These are phyloP conservation scores for Pristionchus entomophagus DNA, from an alignment of 2,888 invertebrate genomes.

Conservation along the genomic window DNA sequence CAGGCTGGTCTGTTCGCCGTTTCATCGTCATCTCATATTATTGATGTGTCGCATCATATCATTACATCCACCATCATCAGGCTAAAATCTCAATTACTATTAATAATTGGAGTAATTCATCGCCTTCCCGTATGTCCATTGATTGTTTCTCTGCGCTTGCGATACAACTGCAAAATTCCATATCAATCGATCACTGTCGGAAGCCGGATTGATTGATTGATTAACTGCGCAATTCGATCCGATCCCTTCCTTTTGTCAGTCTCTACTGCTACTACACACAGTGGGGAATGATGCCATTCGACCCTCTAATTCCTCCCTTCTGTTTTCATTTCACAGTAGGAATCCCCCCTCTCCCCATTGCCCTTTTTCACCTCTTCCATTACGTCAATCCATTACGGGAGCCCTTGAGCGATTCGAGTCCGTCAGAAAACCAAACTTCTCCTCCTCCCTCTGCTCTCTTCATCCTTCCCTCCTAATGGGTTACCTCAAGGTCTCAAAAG, in stretches of 20 bases:
- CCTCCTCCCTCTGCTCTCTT: neutral
- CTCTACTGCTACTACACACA: neutral
- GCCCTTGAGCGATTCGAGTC: conserved; percentile 15
- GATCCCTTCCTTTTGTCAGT: neutral
- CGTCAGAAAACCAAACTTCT: conserved; percentile 40
- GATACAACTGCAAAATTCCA: no score
- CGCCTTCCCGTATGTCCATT: no score
- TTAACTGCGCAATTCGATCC: neutral
- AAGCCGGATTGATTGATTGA: conserved; percentile 19
- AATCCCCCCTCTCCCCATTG: neutral
- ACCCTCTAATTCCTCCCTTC: neutral
- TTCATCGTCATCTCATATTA: no score
- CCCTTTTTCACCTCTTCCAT: conserved; percentile 39
- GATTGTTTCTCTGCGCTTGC: no score
- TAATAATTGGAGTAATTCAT: no score
- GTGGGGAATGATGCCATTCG: conserved; percentile 15
- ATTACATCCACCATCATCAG: no score
- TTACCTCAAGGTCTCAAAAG: conserved; percentile 9
- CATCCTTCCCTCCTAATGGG: conserved; percentile 24
- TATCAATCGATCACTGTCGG: neutral
- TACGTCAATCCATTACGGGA: conserved; percentile 25
- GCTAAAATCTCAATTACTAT: no score
- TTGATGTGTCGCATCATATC: no score
- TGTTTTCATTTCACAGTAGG: conserved; percentile 19
- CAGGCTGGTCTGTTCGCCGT: neutral